Percentiles rank a stretch among this genome's conserved stretches.
Evolutionary conservation across 1,140 invertebrate species (phyloP).

Genomic region (Bombus balteatus): DNA sequence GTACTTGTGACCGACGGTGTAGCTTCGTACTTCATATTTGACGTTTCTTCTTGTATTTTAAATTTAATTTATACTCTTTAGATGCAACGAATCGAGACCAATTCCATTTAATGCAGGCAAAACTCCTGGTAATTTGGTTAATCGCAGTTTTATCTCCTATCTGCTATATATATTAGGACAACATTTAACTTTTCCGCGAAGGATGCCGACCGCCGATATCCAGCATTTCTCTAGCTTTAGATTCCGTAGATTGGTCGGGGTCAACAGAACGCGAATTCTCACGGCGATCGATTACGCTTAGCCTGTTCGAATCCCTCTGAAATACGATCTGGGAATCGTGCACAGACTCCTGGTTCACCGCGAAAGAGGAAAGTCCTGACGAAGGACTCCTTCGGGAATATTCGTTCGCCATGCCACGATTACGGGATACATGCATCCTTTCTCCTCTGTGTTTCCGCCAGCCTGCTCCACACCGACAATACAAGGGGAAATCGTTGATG

Average conservation of each 20-base stretch:
- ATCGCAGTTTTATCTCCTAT: neutral
- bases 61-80: too few relatives aligned
- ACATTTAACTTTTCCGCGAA: conserved; percentile 57
- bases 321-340: conserved; percentile 75
- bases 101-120: neutral
- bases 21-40: too few relatives aligned
- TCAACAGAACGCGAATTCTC: conserved; percentile 61
- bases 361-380: conserved; percentile 76
- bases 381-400: conserved; percentile 76
- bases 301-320: conserved; percentile 67
- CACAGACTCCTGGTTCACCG: conserved; percentile 67
- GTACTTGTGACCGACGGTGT: too few relatives aligned
- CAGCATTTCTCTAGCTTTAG: conserved; percentile 17
- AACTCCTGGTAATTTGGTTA: neutral
- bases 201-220: neutral
- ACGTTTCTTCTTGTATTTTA: too few relatives aligned
- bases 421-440: conserved; percentile 67
- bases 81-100: too few relatives aligned
- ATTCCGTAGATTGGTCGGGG: conserved; percentile 22
- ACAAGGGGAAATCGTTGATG: neutral
- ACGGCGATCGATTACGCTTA: conserved; percentile 68
- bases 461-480: neutral
- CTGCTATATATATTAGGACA: neutral
- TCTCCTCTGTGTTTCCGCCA: neutral
- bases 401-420: conserved; percentile 75